Evolutionary conservation across 2,888 invertebrate species (phyloP).

Genomic region (Stramonita haemastoma): DNA sequence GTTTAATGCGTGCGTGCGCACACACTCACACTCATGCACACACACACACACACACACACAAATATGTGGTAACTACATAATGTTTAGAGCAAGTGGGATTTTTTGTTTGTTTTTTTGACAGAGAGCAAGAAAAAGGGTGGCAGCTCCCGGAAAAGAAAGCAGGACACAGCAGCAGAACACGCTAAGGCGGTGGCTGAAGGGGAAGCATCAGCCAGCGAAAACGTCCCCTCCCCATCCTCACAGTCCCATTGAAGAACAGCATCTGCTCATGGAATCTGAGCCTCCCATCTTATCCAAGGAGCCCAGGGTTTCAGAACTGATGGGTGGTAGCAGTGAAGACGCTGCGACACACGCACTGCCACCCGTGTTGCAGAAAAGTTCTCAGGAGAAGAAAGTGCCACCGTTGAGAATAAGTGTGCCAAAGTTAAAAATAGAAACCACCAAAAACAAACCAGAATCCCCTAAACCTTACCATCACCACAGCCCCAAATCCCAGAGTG

Average conservation of each 20-base stretch:
- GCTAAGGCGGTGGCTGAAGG: background rate
- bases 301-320: background rate
- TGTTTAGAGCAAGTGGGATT: background rate
- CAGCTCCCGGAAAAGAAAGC: constrained; percentile 33
- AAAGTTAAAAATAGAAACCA: background rate
- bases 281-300: background rate
- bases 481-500: background rate
- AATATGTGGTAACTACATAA: no score
- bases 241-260: background rate
- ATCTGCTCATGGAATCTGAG: background rate
- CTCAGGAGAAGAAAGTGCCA: constrained; percentile 29
- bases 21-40: no score
- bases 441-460: background rate
- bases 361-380: background rate
- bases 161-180: constrained; percentile 30
- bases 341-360: background rate
- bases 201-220: constrained; percentile 26
- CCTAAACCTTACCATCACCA: constrained; percentile 24
- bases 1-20: no score
- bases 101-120: background rate
- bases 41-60: no score
- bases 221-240: background rate
- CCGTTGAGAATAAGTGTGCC: constrained; percentile 26
- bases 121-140: constrained; percentile 31
- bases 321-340: constrained; percentile 4